A percentile compares a stretch with the other conserved stretches of the same genome.
Conservation (phyloP, 2,113 vertebrate species). For the Aegithalos caudatus region DNA sequence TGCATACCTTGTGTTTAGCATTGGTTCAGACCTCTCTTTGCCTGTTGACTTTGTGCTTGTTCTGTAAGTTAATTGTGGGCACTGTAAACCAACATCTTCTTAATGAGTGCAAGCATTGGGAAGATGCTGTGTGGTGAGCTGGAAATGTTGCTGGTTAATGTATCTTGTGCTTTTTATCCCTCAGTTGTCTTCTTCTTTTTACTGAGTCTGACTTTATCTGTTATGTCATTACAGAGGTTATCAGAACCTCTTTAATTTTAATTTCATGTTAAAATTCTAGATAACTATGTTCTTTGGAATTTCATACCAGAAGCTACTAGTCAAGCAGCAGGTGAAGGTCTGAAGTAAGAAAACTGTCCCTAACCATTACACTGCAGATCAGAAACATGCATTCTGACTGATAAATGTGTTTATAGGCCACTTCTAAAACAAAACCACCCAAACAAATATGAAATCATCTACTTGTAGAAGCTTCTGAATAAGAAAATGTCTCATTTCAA, state of each 20-base stretch:
- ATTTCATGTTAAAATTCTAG: background rate
- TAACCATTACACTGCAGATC: background rate
- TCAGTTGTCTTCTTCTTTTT: background rate
- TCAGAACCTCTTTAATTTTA: background rate
- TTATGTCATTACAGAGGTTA: background rate
- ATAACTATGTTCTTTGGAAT: background rate
- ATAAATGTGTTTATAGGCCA: background rate
- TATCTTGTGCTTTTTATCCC: background rate
- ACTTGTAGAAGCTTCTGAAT: background rate
- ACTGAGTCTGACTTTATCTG: background rate
- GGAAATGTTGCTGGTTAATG: background rate
- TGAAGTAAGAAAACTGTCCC: background rate
- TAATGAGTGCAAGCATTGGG: background rate
- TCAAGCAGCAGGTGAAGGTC: background rate
- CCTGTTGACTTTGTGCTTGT: background rate
- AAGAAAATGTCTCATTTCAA: background rate
- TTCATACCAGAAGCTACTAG: background rate
- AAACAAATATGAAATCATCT: background rate
- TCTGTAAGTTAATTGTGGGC: background rate
- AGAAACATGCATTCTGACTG: background rate
- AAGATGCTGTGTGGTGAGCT: background rate
- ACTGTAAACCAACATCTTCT: background rate
- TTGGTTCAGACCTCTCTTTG: background rate
- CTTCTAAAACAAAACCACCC: background rate
- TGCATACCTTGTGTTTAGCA: background rate